These are phyloP conservation scores for Acleris emargana DNA, from an alignment of 2,888 invertebrate genomes.

Conservation along the genomic window DNA sequence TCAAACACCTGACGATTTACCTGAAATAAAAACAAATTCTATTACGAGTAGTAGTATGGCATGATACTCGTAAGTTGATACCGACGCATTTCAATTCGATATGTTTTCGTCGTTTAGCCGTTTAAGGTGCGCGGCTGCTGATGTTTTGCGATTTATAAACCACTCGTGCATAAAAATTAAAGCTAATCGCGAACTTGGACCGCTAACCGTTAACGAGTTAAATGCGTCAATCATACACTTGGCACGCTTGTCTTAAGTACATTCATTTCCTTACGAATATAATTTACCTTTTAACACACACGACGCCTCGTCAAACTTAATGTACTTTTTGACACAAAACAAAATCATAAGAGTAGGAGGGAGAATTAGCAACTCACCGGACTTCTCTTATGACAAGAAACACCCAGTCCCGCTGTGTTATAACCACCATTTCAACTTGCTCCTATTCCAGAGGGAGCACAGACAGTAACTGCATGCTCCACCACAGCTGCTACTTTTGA, in stretches of 20 bases:
- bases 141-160: no score
- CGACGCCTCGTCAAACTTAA: constrained; percentile 7
- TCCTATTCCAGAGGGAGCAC: no score
- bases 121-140: no score
- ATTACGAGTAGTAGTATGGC: no score
- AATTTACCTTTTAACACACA: background rate
- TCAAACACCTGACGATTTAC: constrained; percentile 13
- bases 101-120: no score
- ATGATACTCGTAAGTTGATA: no score
- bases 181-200: constrained; percentile 10
- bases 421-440: no score
- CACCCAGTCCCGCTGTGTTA: no score
- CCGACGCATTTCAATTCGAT: no score
- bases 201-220: constrained; percentile 26
- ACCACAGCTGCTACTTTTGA: background rate
- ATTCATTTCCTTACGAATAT: constrained; percentile 10
- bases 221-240: constrained; percentile 11
- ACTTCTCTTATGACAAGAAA: no score
- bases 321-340: constrained; percentile 27
- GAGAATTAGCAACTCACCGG: no score
- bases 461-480: no score
- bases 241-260: constrained; percentile 2
- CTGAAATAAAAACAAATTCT: constrained; percentile 12
- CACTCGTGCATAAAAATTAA: constrained; percentile 3
- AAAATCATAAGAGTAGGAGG: constrained; percentile 21